phyloP scores from a whole-genome alignment of 1,140 invertebrate species.

The Saccostrea cuccullata region DNA sequence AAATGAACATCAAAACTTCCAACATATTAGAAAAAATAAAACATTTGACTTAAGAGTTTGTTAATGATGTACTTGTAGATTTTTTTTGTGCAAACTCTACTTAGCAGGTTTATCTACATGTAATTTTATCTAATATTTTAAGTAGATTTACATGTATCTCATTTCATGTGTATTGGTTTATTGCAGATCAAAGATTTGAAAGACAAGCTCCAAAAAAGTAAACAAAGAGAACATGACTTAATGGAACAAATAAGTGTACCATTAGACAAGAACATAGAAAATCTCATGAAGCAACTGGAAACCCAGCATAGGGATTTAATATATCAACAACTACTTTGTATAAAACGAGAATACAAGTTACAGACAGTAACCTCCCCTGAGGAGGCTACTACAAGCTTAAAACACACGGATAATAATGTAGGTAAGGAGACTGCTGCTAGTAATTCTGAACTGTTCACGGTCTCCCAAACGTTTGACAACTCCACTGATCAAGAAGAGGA shows the following conservation, averaged over 20 bases:
- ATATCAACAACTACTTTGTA: constrained; percentile 66
- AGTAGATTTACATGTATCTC: background rate
- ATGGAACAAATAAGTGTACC: constrained; percentile 65
- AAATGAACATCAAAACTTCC: too few relatives aligned
- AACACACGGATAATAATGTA: background rate
- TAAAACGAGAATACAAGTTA: constrained; percentile 54
- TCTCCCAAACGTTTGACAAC: background rate
- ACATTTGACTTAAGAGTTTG: too few relatives aligned
- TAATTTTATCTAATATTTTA: background rate
- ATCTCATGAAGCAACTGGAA: constrained; percentile 65
- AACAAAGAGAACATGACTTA: constrained; percentile 69
- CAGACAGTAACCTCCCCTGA: background rate
- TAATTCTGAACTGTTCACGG: background rate
- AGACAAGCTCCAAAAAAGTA: constrained; percentile 60
- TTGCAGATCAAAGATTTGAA: constrained; percentile 61
- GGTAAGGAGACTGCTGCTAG: background rate
- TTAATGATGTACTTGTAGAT: too few relatives aligned
- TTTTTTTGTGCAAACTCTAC: too few relatives aligned
- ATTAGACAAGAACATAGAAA: constrained; percentile 61
- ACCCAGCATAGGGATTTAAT: constrained; percentile 69
- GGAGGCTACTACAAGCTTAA: background rate
- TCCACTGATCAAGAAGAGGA: background rate
- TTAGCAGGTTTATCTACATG: too few relatives aligned
- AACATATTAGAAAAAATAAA: too few relatives aligned
- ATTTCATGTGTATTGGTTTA: constrained; percentile 27